Evolutionary conservation across 37 sponge, comb jelly and placozoan species (phyloP).

Genomic region (Oscarella lobularis): DNA sequence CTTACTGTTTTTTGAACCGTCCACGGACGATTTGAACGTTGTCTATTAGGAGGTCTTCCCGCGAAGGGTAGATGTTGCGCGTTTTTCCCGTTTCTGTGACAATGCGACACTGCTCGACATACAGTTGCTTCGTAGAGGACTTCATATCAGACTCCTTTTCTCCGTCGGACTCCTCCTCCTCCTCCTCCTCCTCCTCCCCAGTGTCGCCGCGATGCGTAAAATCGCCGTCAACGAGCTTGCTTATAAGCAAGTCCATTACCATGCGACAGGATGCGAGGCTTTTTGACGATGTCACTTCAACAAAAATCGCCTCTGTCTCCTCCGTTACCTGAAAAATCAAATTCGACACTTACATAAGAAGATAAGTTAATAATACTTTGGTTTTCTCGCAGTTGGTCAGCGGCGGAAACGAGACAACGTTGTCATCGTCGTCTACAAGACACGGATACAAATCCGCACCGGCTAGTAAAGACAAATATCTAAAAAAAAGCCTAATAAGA

Average conservation of each 20-base stretch:
- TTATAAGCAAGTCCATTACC: conserved; percentile 49
- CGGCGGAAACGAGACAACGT: conserved; percentile 77
- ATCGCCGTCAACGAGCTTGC: conserved; percentile 37
- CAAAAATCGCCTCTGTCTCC: conserved; percentile 27
- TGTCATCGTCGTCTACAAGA: conserved; percentile 32
- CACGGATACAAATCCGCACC: conserved; percentile 26
- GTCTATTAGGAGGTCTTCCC: conserved; percentile 46
- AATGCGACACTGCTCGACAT: conserved; percentile 67
- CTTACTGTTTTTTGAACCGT: too few species aligned
- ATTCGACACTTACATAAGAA: too few species aligned
- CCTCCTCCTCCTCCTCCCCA: too few species aligned
- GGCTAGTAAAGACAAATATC: conserved; percentile 54
- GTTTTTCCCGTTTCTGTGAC: conserved; percentile 30
- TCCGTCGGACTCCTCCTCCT: too few species aligned
- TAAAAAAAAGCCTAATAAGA: conserved; percentile 5
- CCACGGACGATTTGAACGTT: conserved; percentile 7
- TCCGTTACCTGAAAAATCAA: neutral
- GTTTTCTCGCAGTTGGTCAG: conserved; percentile 65
- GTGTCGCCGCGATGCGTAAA: too few species aligned
- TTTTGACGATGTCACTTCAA: conserved; percentile 75
- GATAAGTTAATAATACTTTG: too few species aligned
- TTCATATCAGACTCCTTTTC: too few species aligned
- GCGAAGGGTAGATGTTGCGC: conserved; percentile 60
- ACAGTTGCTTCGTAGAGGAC: too few species aligned
- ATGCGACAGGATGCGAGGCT: conserved; percentile 40